These are phyloP conservation scores for Melinaea menophilus DNA, from an alignment of 2,888 invertebrate genomes.

Conservation along the genomic window DNA sequence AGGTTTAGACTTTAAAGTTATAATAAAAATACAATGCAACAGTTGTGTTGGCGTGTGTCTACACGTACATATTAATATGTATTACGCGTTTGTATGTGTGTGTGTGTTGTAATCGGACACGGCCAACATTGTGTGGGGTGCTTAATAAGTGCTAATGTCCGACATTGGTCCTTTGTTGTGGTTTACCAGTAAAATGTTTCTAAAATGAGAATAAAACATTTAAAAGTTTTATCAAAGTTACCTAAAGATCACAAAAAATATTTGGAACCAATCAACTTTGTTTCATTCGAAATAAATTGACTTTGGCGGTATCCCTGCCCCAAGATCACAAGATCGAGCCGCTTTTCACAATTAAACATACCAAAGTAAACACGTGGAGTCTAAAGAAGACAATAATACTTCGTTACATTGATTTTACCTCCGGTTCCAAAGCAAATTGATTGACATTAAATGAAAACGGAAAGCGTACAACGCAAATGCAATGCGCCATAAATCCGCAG, in stretches of 20 bases:
- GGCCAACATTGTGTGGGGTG: constrained; percentile 26
- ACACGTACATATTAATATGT: not conserved
- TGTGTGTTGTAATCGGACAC: constrained; percentile 16
- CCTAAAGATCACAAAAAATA: too few species aligned
- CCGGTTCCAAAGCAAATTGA: not conserved
- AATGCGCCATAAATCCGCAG: constrained; percentile 19
- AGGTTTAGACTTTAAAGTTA: too few species aligned
- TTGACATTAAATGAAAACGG: constrained; percentile 1
- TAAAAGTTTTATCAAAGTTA: not conserved
- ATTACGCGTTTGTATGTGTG: not conserved
- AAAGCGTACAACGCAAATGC: constrained; percentile 13
- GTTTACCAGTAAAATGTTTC: not conserved
- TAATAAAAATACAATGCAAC: not conserved
- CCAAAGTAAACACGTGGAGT: too few species aligned
- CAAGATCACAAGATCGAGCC: too few species aligned
- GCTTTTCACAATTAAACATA: too few species aligned
- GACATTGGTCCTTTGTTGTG: constrained; percentile 23
- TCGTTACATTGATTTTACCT: too few species aligned
- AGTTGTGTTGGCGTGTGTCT: not conserved
- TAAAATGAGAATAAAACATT: not conserved
- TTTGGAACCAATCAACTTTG: too few species aligned
- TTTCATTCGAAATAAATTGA: too few species aligned
- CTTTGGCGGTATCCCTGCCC: too few species aligned
- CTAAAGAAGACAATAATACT: too few species aligned
- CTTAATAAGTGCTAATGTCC: constrained; percentile 29